Evolutionary conservation across 2,888 invertebrate genomes (phyloP).

Genomic region (Phragmatobia fuliginosa): DNA sequence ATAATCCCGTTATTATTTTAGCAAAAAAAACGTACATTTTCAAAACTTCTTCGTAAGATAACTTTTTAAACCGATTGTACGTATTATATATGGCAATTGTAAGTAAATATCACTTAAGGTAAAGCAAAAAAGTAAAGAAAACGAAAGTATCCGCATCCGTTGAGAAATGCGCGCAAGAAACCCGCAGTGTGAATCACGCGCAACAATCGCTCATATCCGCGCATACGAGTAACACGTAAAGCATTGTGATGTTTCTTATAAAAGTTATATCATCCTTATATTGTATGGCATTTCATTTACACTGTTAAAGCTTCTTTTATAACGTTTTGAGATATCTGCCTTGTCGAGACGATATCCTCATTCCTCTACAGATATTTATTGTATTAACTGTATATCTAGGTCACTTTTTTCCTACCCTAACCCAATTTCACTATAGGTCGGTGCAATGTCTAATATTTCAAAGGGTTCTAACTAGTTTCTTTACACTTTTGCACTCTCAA

Average conservation of each 20-base stretch:
- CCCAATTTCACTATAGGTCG: too few relatives aligned
- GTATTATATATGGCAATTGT: not conserved
- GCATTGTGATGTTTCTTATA: conserved; percentile 49
- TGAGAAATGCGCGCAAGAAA: conserved; percentile 47
- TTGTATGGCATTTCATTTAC: conserved; percentile 13
- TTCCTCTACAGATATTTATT: too few relatives aligned
- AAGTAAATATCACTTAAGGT: not conserved
- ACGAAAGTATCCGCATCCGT: conserved; percentile 56
- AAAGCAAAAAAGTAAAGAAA: conserved; percentile 33
- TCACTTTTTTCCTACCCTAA: too few relatives aligned
- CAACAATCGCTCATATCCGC: conserved; percentile 57
- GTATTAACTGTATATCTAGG: too few relatives aligned
- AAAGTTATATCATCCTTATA: conserved; percentile 40
- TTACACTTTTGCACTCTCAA: too few relatives aligned
- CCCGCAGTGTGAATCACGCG: conserved; percentile 53
- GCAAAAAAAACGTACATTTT: not conserved
- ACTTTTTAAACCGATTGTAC: not conserved
- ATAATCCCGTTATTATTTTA: not conserved
- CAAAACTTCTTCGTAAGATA: not conserved
- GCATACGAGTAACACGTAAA: conserved; percentile 36
- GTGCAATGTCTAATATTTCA: too few relatives aligned
- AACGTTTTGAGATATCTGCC: not conserved
- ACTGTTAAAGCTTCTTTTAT: not conserved
- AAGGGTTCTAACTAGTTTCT: too few relatives aligned
- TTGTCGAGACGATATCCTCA: not conserved